Percentiles rank a stretch among this genome's conserved stretches.
Conservation (phyloP, 2,797 vertebrate genomes). For the Sebastes nivosus region DNA sequence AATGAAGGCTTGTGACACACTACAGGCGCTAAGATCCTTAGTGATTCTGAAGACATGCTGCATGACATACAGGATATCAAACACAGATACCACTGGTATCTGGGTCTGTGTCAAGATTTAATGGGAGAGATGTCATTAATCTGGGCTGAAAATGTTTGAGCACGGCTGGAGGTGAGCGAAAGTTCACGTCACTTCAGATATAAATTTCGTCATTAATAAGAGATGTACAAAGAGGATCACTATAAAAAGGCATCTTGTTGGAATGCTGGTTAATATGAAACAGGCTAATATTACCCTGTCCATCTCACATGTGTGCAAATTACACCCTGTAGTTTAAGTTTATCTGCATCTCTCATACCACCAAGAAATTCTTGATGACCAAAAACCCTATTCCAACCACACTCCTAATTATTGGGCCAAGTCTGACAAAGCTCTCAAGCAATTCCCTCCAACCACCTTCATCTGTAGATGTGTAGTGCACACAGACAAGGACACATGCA, state of each 20-base stretch:
- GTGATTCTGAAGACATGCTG: not conserved
- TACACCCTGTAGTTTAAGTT: not conserved
- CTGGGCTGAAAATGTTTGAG: not conserved
- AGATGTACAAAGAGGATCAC: not conserved
- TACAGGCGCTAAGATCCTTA: not conserved
- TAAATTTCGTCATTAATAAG: not conserved
- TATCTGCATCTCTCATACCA: not conserved
- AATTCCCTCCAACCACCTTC: not conserved
- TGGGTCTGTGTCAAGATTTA: not conserved
- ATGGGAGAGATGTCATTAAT: not conserved
- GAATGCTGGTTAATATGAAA: not conserved
- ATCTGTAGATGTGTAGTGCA: not conserved
- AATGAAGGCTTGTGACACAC: not conserved
- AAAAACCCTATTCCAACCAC: not conserved
- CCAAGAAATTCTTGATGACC: not conserved
- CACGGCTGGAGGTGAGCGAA: not conserved
- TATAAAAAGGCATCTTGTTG: not conserved
- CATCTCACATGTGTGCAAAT: not conserved
- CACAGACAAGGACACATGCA: not conserved
- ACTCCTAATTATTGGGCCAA: not conserved
- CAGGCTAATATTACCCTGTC: not conserved
- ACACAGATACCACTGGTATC: not conserved
- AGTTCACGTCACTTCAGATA: not conserved
- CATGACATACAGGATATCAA: not conserved
- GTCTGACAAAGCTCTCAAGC: not conserved